These are phyloP conservation scores for Argyresthia albistria DNA, from an alignment of 2,888 invertebrate species.

Conservation along the genomic window DNA sequence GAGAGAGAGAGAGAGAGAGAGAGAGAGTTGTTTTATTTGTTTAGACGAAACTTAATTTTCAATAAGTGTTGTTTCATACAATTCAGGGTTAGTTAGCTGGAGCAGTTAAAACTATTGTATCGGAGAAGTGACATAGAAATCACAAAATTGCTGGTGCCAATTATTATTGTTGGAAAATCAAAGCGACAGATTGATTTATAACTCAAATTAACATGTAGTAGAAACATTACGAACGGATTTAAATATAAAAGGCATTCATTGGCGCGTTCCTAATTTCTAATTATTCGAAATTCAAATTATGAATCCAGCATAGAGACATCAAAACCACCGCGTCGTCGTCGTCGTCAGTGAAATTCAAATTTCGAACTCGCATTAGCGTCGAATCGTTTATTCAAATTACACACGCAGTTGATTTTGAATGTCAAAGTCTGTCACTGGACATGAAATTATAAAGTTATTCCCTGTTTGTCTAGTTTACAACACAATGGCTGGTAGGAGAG, in stretches of 20 bases:
- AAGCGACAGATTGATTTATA: neutral
- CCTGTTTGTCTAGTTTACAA: constrained; percentile 39
- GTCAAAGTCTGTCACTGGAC: constrained; percentile 32
- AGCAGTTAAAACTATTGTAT: too few species aligned
- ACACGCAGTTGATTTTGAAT: constrained; percentile 65
- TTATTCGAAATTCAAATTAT: constrained; percentile 47
- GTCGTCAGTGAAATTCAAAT: constrained; percentile 48
- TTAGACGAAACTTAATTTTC: too few species aligned
- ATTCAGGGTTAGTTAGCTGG: too few species aligned
- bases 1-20: too few species aligned
- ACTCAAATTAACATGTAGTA: constrained; percentile 29
- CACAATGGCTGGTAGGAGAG: constrained; percentile 37
- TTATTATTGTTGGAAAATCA: neutral
- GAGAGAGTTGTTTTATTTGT: too few species aligned
- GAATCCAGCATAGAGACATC: constrained; percentile 39
- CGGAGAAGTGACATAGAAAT: too few species aligned
- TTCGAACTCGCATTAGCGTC: constrained; percentile 32
- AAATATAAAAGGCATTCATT: constrained; percentile 47
- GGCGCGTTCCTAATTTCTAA: constrained; percentile 44
- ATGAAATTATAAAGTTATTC: constrained; percentile 46
- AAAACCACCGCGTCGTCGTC: constrained; percentile 60
- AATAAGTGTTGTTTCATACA: too few species aligned
- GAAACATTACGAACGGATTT: constrained; percentile 29
- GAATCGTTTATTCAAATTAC: constrained; percentile 65
- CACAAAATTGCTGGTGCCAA: neutral